phyloP scores from a whole-genome alignment of 2,797 vertebrate genomes.

The Crax fasciolata region DNA sequence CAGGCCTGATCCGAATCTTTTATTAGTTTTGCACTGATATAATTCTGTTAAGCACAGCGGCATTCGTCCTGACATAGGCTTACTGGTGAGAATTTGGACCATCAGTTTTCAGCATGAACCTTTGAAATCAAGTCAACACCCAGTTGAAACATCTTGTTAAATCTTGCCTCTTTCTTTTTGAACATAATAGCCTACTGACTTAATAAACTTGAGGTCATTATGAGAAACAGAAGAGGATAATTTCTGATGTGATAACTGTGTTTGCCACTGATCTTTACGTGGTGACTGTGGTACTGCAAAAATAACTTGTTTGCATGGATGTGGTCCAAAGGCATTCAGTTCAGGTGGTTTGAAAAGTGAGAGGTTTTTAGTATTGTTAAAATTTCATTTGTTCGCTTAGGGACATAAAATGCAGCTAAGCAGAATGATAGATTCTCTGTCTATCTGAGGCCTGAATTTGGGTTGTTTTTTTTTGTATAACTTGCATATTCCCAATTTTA shows the following conservation, averaged over 20 bases:
- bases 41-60: neutral
- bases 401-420: neutral
- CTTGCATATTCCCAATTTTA: neutral
- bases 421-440: neutral
- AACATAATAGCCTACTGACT: neutral
- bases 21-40: neutral
- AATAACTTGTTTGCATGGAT: neutral
- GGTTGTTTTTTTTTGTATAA: neutral
- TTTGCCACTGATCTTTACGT: neutral
- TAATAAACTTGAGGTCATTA: slow-evolving; percentile 26
- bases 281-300: neutral
- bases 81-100: neutral
- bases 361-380: neutral
- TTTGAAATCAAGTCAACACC: neutral
- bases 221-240: neutral
- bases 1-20: neutral
- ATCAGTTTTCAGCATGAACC: neutral
- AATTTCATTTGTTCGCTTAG: neutral
- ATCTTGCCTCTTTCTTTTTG: neutral
- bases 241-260: neutral
- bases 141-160: neutral
- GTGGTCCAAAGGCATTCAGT: neutral
- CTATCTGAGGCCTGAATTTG: neutral
- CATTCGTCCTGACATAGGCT: neutral
- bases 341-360: neutral